Conservation (phyloP, 2,797 vertebrate genomes). For the Acanthurus tractus region DNA sequence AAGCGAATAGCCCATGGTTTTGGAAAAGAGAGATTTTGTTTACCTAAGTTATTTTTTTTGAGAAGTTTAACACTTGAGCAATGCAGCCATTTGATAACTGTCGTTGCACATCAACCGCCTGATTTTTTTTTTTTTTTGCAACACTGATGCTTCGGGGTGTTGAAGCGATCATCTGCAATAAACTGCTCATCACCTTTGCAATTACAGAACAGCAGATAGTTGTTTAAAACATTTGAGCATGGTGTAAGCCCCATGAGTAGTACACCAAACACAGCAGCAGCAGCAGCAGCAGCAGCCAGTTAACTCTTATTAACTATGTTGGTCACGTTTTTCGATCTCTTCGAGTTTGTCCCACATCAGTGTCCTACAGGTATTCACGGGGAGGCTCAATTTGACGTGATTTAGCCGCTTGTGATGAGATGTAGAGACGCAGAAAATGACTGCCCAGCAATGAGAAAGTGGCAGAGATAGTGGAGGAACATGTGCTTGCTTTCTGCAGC, state of each 20-base stretch:
- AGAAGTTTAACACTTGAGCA: constrained; percentile 34
- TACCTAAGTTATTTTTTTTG: constrained; percentile 1
- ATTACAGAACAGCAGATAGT: background rate
- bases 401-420: constrained; percentile 32
- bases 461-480: constrained; percentile 15
- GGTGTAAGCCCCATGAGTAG: constrained; percentile 2
- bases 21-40: background rate
- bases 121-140: background rate
- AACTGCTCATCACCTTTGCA: constrained; percentile 1
- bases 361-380: constrained; percentile 61
- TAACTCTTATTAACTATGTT: constrained; percentile 57
- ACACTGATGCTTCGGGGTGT: constrained; percentile 3
- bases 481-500: constrained; percentile 44
- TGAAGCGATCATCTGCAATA: constrained; percentile 1
- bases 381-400: constrained; percentile 40
- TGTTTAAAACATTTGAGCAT: background rate
- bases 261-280: background rate
- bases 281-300: constrained; percentile 8
- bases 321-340: constrained; percentile 66
- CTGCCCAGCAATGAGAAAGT: constrained; percentile 25
- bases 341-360: constrained; percentile 56
- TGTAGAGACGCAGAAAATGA: constrained; percentile 18
- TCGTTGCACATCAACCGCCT: no score
- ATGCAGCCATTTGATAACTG: background rate
- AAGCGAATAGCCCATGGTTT: fast-evolving